phyloP scores from a whole-genome alignment of 2,113 vertebrate species.

The Cnemophilus loriae region DNA sequence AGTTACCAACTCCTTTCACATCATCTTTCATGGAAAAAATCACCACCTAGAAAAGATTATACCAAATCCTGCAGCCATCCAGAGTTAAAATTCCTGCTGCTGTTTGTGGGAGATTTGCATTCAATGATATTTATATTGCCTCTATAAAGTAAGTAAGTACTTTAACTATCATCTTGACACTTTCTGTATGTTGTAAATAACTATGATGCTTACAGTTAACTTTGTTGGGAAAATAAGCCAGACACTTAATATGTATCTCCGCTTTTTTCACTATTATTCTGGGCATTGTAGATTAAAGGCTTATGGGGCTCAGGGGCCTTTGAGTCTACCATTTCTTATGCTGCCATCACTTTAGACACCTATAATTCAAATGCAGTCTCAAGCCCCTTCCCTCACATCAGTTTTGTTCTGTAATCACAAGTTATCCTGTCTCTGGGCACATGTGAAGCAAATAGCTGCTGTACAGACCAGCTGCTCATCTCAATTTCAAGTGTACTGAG shows the following conservation, averaged over 20 bases:
- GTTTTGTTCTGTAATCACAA: background rate
- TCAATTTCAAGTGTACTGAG: background rate
- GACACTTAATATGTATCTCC: background rate
- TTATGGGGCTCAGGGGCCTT: background rate
- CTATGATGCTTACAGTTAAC: background rate
- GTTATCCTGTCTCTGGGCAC: background rate
- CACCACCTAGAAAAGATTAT: background rate
- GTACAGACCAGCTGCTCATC: background rate
- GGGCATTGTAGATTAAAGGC: background rate
- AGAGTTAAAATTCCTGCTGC: background rate
- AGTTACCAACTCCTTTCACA: background rate
- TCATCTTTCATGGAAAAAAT: background rate
- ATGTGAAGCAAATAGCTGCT: background rate
- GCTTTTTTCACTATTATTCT: background rate
- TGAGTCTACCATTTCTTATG: background rate
- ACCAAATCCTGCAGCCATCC: background rate
- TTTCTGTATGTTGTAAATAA: background rate
- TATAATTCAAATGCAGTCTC: rapidly evolving
- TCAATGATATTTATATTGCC: background rate
- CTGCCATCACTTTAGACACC: background rate
- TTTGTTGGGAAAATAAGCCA: background rate
- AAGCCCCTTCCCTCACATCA: background rate
- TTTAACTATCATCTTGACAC: background rate
- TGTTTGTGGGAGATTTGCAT: background rate
- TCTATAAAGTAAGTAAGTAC: background rate